Conservation (phyloP, 2,888 invertebrate genomes). For the Megaustenia siamemsis region DNA sequence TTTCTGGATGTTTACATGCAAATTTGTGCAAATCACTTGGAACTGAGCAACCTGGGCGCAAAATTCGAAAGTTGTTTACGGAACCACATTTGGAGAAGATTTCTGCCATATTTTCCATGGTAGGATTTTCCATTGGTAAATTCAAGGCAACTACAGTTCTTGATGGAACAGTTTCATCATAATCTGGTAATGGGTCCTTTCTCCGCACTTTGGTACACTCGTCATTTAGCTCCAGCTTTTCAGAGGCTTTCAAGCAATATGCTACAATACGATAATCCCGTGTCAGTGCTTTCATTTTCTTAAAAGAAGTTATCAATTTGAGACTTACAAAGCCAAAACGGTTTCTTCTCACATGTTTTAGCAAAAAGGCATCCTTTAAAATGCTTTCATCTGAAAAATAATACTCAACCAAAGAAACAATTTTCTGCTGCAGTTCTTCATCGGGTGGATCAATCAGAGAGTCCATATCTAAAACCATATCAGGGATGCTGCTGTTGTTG, state of each 20-base stretch:
- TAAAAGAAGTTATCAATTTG: slow-evolving; percentile 96
- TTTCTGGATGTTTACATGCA: slow-evolving; percentile 92
- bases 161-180: slow-evolving; percentile 95
- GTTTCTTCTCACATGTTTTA: slow-evolving; percentile 96
- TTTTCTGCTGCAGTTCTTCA: slow-evolving; percentile 74
- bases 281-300: slow-evolving; percentile 94
- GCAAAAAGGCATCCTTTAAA: slow-evolving; percentile 94
- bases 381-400: slow-evolving; percentile 97
- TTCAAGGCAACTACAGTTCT: slow-evolving; percentile 93
- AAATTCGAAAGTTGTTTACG: slow-evolving; percentile 91
- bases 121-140: slow-evolving; percentile 90
- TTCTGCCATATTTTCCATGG: slow-evolving; percentile 94
- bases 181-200: slow-evolving; percentile 90
- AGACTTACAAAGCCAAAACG: slow-evolving; percentile 97
- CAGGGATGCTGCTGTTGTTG: slow-evolving; percentile 56
- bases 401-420: slow-evolving; percentile 87
- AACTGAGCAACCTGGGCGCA: slow-evolving; percentile 92
- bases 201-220: slow-evolving; percentile 93
- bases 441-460: slow-evolving; percentile 73
- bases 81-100: slow-evolving; percentile 93
- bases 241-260: slow-evolving; percentile 88
- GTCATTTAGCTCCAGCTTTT: slow-evolving; percentile 92
- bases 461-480: slow-evolving; percentile 53
- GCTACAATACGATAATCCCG: slow-evolving; percentile 97
- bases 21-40: slow-evolving; percentile 95